Base-by-base conservation (phyloP, 2,888 invertebrate species). In the Mesoligia furuncula region DNA sequence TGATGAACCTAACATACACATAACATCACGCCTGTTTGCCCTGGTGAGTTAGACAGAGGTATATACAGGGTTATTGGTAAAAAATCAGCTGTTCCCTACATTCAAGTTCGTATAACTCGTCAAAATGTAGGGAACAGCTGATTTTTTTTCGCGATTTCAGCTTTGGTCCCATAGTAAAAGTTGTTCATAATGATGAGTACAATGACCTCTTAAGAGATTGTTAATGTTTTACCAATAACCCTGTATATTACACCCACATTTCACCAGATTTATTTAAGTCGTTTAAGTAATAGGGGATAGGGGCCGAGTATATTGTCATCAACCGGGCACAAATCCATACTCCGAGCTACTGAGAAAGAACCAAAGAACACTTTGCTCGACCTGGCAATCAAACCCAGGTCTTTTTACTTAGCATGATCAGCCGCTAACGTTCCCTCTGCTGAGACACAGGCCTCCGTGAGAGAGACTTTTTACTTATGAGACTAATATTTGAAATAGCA, bases 401-500 rank as follows among this genome's bases (percentile, higher is more conserved):
- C 51, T 24, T 51, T 51, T 51, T 51, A 24, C 51, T 54, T 54
- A 24, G 54, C 24, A 54, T 24, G 8, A 51, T 54, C 54, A 24
- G 54, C 20, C 5, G 17, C 0, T 48, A 51, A 51, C 20, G 20
- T 54, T n/a, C 54, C 54, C n/a, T 11, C 11, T n/a, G 13, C n/a
- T 57, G n/a, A 11, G n/a, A 57, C n/a, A 54, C n/a, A 54, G 54
- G 54, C 54, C 9, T n/a, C n/a, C n/a, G n/a, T 57, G 54, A n/a
- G 36, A 51, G 6, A 15, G 15, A 62, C 11, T 45, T 73, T 69
- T 76, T 73, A 73, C 77, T 79, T 81, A 85, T 59, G 75, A 81
- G 17, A 73, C 48, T 79, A 78, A 88, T 81, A 72, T 81, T 79
- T 78, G 57, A 79, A 75, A 85, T 42, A 64, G 48, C 85, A 72